A percentile compares a stretch with the other conserved stretches of the same genome.
Evolutionary conservation across 1,140 invertebrate species (phyloP).

Genomic region (Drosophila lacteicornis): DNA sequence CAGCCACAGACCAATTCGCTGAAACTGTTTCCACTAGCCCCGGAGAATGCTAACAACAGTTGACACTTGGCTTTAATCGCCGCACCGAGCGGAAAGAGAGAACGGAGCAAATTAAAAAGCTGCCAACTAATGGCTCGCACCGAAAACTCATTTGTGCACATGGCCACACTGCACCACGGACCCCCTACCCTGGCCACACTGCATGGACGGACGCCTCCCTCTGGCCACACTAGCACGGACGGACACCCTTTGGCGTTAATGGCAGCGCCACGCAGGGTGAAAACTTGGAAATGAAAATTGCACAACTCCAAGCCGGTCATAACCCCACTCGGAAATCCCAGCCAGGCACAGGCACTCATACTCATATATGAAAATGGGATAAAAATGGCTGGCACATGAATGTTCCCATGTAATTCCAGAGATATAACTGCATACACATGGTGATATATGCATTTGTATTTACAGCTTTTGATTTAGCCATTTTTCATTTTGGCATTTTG

Average conservation of each 20-base stretch:
- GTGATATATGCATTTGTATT: constrained; percentile 46
- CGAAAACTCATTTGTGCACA: constrained; percentile 62
- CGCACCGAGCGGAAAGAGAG: background rate
- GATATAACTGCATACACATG: constrained; percentile 21
- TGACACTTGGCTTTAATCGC: constrained; percentile 63
- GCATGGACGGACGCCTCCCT: background rate
- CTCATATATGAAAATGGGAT: constrained; percentile 28
- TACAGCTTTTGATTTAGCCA: constrained; percentile 40
- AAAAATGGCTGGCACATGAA: constrained; percentile 48
- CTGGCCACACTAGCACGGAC: constrained; percentile 1
- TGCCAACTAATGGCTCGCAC: constrained; percentile 62
- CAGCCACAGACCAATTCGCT: constrained; percentile 15
- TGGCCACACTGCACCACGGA: constrained; percentile 34
- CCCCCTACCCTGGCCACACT: background rate
- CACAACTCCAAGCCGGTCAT: constrained; percentile 59
- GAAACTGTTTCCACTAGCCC: constrained; percentile 2
- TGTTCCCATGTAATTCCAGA: constrained; percentile 60
- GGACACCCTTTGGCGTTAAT: constrained; percentile 12
- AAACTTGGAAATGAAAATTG: constrained; percentile 75
- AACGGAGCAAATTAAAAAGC: constrained; percentile 65
- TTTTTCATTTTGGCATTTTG: constrained; percentile 62
- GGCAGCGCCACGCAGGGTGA: constrained; percentile 26
- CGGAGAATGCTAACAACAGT: constrained; percentile 33
- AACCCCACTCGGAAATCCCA: constrained; percentile 28
- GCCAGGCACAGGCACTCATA: background rate